phyloP scores from a whole-genome alignment of 2,113 vertebrate genomes.

The Uria aalge region DNA sequence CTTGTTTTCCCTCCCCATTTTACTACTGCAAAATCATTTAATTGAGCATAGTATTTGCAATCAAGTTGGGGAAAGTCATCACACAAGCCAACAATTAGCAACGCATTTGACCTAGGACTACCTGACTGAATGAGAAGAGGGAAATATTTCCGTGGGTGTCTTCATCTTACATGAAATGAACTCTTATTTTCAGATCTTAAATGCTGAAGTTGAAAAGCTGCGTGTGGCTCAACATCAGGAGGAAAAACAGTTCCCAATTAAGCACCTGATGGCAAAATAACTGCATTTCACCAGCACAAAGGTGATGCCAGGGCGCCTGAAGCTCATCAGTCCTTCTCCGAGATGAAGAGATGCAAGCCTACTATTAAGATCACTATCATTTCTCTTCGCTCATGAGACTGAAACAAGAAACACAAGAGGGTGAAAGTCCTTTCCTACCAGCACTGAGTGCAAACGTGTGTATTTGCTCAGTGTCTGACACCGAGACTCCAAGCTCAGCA shows the following conservation, averaged over 20 bases:
- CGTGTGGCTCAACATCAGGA: neutral
- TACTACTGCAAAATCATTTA: neutral
- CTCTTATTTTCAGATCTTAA: neutral
- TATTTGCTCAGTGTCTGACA: neutral
- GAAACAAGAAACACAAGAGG: rapidly evolving
- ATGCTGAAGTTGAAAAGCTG: neutral
- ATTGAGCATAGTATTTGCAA: neutral
- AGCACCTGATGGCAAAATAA: neutral
- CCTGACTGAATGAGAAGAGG: neutral
- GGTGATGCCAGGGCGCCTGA: neutral
- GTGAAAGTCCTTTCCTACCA: neutral
- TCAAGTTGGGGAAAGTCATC: neutral
- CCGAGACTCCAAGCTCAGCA: neutral
- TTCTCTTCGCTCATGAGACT: neutral
- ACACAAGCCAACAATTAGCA: neutral
- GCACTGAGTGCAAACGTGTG: rapidly evolving
- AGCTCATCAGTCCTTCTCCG: neutral
- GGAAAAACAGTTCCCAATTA: neutral
- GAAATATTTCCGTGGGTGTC: neutral
- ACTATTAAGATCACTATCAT: neutral
- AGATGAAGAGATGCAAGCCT: neutral
- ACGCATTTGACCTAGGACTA: neutral
- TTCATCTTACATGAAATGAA: neutral
- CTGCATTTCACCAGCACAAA: neutral
- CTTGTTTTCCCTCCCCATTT: neutral